These are phyloP conservation scores for Eolophus roseicapilla DNA, from an alignment of 2,113 vertebrate genomes.

Conservation along the genomic window DNA sequence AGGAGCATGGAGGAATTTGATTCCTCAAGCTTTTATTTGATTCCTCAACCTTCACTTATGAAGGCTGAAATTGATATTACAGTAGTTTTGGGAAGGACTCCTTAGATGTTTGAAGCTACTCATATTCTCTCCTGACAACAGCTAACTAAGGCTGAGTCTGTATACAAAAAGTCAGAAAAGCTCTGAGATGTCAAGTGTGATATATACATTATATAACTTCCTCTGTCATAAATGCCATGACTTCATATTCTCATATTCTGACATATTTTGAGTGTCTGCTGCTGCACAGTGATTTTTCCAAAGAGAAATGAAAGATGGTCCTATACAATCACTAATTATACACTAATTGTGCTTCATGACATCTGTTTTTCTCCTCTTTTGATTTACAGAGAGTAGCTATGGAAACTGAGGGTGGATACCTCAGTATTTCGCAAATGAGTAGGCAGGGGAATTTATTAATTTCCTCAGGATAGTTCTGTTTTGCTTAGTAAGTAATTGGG, in stretches of 20 bases:
- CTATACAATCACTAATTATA: conserved; percentile 1
- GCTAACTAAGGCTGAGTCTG: neutral
- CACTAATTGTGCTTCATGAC: conserved; percentile 14
- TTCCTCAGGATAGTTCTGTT: neutral
- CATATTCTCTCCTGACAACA: neutral
- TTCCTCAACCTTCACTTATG: neutral
- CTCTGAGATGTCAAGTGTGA: neutral
- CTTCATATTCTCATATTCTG: neutral
- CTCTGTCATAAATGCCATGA: neutral
- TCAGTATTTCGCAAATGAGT: neutral
- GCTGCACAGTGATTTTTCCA: conserved; percentile 18
- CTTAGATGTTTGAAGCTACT: neutral
- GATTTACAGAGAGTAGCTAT: conserved; percentile 50
- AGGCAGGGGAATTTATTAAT: conserved; percentile 4
- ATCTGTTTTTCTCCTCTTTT: conserved; percentile 49
- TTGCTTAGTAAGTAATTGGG: conserved; percentile 58
- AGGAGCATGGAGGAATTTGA: neutral
- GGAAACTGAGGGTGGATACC: conserved; percentile 21
- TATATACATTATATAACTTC: neutral
- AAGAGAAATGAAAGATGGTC: neutral
- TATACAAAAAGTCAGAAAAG: neutral
- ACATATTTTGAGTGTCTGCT: neutral
- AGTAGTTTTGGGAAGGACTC: neutral
- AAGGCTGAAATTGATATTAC: neutral
- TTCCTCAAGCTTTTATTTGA: neutral